Evolutionary conservation across 1,140 invertebrate species (phyloP).

Genomic region (Drosophila paulistorum): DNA sequence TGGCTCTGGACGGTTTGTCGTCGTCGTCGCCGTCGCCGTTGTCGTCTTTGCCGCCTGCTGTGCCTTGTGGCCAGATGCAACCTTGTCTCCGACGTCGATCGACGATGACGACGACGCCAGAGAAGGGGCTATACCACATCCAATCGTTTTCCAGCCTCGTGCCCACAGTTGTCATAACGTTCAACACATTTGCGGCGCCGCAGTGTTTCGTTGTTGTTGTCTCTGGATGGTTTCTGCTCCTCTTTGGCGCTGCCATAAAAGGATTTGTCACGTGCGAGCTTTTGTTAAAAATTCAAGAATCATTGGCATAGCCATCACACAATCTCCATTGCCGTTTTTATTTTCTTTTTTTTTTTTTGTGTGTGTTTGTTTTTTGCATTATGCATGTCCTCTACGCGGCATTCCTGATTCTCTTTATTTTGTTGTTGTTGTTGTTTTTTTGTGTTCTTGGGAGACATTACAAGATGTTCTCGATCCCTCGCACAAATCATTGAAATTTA

Average conservation of each 20-base stretch:
- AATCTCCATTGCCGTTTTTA: slow-evolving; percentile 50
- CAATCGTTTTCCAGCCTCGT: slow-evolving; percentile 65
- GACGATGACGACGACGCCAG: slow-evolving; percentile 16
- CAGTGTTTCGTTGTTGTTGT: slow-evolving; percentile 18
- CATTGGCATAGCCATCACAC: slow-evolving; percentile 48
- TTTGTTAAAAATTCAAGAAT: slow-evolving; percentile 82
- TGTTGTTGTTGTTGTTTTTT: slow-evolving; percentile 12
- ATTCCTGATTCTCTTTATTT: slow-evolving; percentile 49
- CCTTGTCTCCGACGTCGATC: slow-evolving; percentile 20
- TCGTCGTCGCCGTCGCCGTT: slow-evolving; percentile 11
- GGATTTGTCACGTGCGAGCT: slow-evolving; percentile 83
- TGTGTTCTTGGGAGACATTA: slow-evolving; percentile 15
- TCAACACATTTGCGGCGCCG: slow-evolving; percentile 71
- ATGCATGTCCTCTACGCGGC: slow-evolving; percentile 68
- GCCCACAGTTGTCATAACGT: slow-evolving; percentile 78
- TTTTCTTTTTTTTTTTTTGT: no score
- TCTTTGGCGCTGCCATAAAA: slow-evolving; percentile 77
- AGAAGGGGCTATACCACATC: slow-evolving; percentile 8
- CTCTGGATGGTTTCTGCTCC: slow-evolving; percentile 23
- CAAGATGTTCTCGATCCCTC: slow-evolving; percentile 15
- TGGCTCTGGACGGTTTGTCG: not conserved
- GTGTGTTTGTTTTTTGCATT: slow-evolving; percentile 54
- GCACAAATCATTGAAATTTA: slow-evolving; percentile 73
- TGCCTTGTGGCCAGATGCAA: slow-evolving; percentile 47
- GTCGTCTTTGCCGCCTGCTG: slow-evolving; percentile 56